Conservation (phyloP, 2,113 vertebrate species). For the Pagrus major region DNA sequence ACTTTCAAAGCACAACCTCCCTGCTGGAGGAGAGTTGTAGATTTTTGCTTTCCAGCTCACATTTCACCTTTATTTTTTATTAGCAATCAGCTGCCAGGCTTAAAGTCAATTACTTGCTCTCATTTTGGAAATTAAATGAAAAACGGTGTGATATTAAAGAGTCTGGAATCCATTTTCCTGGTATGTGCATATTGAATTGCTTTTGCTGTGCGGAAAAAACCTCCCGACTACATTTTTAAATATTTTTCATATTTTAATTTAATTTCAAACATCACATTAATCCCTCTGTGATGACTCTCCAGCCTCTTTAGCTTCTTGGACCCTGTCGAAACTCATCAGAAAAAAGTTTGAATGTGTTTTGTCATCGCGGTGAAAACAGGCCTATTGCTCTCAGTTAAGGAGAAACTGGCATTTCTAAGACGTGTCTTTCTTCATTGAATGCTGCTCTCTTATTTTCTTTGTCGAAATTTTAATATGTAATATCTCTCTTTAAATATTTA, state of each 20-base stretch:
- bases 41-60: background rate
- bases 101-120: constrained; percentile 24
- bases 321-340: background rate
- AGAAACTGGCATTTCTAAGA: background rate
- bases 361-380: background rate
- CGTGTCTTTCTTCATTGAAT: background rate
- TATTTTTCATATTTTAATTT: constrained; percentile 19
- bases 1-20: background rate
- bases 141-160: constrained; percentile 14
- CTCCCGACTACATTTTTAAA: background rate
- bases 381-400: background rate
- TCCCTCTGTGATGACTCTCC: background rate
- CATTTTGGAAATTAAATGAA: constrained; percentile 37
- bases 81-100: constrained; percentile 23
- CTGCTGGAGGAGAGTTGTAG: background rate
- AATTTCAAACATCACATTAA: constrained; percentile 16
- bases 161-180: constrained; percentile 19
- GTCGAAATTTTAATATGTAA: background rate
- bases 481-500: constrained; percentile 1
- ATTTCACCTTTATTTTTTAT: constrained; percentile 34
- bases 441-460: background rate
- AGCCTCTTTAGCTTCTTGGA: constrained; percentile 4
- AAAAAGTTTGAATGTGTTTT: background rate
- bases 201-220: background rate
- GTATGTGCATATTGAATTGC: background rate